Conservation (phyloP, 2,888 invertebrate genomes). For the Alentia gelatinosa region DNA sequence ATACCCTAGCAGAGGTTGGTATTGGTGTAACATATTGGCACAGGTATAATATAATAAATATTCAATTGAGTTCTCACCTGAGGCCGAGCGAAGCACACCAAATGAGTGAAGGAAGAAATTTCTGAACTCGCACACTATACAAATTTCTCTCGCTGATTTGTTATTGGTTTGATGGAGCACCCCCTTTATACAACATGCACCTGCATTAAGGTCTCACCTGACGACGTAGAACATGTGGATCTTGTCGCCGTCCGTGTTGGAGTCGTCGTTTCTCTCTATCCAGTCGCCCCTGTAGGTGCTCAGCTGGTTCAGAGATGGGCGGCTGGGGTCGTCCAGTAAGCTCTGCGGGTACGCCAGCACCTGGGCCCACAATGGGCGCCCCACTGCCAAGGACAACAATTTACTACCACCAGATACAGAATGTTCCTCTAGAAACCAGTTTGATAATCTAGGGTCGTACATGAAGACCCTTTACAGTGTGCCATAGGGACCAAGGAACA, state of each 20-base stretch:
- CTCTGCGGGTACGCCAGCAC: conserved; percentile 16
- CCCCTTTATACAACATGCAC: not conserved
- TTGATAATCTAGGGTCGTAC: too few relatives aligned
- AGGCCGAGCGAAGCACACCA: not conserved
- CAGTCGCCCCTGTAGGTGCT: not conserved
- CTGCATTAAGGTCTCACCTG: not conserved
- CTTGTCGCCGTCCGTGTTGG: not conserved
- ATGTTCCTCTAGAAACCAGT: too few relatives aligned
- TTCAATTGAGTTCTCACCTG: not conserved
- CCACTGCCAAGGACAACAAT: not conserved
- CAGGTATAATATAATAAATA: not conserved
- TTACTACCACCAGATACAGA: too few relatives aligned
- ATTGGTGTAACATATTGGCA: not conserved
- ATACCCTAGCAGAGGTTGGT: too few relatives aligned
- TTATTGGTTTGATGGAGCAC: not conserved
- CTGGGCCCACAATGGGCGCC: not conserved
- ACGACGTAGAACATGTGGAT: not conserved
- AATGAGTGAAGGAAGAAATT: not conserved
- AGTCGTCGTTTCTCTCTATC: not conserved
- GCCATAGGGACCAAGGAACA: too few relatives aligned
- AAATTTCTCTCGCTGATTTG: not conserved
- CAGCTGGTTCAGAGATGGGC: not conserved
- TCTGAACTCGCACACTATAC: not conserved
- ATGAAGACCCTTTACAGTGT: too few relatives aligned
- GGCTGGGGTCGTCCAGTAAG: not conserved